A percentile compares a stretch with the other conserved stretches of the same genome.
phyloP scores from a whole-genome alignment of 2,113 vertebrate species.

The Austrofundulus limnaeus region DNA sequence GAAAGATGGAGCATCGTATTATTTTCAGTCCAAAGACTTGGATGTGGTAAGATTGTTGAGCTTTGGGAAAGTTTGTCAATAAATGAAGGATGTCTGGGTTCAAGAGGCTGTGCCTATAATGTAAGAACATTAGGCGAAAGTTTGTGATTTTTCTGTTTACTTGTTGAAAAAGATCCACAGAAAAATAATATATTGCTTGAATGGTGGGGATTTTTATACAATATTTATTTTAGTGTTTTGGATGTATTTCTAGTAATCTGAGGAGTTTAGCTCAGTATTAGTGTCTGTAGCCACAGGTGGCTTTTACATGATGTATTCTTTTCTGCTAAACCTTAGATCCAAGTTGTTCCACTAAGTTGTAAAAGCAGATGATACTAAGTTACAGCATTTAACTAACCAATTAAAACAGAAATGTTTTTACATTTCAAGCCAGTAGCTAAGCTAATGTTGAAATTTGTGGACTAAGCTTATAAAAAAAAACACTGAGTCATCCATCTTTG shows the following conservation, averaged over 20 bases:
- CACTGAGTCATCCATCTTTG: too few relatives aligned
- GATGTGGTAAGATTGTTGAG: conserved; percentile 58
- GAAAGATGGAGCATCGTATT: conserved; percentile 83
- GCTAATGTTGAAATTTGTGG: neutral
- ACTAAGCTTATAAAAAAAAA: neutral
- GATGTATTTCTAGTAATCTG: too few relatives aligned
- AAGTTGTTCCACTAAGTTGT: too few relatives aligned
- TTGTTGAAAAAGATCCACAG: neutral
- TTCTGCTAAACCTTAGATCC: too few relatives aligned
- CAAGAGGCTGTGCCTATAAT: conserved; percentile 15
- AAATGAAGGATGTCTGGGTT: conserved; percentile 20
- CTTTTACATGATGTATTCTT: too few relatives aligned
- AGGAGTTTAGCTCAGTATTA: too few relatives aligned
- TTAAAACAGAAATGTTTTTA: neutral
- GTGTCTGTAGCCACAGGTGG: too few relatives aligned
- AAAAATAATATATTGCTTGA: neutral
- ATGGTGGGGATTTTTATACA: neutral
- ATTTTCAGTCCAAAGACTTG: conserved; percentile 77
- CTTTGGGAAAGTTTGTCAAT: conserved; percentile 73
- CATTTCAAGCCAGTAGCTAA: neutral
- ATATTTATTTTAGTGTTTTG: too few relatives aligned
- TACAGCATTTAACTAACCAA: neutral
- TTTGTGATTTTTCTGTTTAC: conserved; percentile 1
- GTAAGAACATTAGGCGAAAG: conserved; percentile 3
- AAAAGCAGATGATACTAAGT: neutral